Conservation (phyloP, 2,113 vertebrate genomes). For the Ctenomys sociabilis region DNA sequence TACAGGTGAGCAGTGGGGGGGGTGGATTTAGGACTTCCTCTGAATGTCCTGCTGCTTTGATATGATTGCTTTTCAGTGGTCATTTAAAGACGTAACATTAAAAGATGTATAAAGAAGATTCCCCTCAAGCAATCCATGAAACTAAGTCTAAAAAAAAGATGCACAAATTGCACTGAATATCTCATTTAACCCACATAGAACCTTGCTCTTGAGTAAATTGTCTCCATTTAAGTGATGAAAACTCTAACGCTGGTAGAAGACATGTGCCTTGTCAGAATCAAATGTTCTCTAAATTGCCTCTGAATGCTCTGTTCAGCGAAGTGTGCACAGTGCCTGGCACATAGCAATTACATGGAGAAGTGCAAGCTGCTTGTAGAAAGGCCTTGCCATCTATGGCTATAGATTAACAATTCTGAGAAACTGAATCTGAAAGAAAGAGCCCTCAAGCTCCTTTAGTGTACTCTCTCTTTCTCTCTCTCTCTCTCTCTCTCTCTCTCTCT, state of each 20-base stretch:
- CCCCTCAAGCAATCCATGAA: background rate
- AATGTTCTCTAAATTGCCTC: background rate
- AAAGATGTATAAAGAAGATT: background rate
- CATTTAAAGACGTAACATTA: background rate
- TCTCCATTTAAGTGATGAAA: background rate
- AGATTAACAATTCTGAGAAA: background rate
- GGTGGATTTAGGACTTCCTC: background rate
- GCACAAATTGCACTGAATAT: background rate
- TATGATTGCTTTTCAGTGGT: background rate
- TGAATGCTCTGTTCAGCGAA: background rate
- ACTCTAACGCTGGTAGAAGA: background rate
- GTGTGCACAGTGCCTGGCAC: background rate
- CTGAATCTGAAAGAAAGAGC: background rate
- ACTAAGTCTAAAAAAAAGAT: background rate
- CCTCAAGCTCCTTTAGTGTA: background rate
- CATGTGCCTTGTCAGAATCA: background rate
- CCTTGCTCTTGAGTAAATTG: background rate
- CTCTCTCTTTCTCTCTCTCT: background rate
- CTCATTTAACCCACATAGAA: background rate
- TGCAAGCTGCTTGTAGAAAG: background rate
- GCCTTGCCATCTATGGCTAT: background rate
- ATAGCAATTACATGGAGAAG: background rate
- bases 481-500: background rate
- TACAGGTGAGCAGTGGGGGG: background rate
- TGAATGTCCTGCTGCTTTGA: conserved; percentile 24